Evolutionary conservation across 1,140 invertebrate genomes (phyloP).

Genomic region (Cylas formicarius): DNA sequence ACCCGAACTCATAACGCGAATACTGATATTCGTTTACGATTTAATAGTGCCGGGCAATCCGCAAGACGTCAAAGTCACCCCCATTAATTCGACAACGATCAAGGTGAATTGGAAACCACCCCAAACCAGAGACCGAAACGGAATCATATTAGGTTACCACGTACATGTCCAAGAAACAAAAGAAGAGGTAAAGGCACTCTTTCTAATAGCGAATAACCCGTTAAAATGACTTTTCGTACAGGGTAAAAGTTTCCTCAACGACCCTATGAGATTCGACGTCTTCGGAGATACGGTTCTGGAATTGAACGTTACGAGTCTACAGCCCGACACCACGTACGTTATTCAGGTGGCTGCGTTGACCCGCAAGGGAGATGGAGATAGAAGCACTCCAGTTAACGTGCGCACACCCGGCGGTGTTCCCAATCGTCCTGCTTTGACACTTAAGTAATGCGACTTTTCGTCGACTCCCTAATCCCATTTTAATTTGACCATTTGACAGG

Average conservation of each 20-base stretch:
- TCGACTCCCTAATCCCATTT: slow-evolving; percentile 6
- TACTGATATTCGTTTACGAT: slow-evolving; percentile 13
- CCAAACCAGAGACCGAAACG: slow-evolving; percentile 81
- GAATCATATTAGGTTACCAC: slow-evolving; percentile 94
- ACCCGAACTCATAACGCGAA: background rate
- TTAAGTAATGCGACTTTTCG: slow-evolving; percentile 57
- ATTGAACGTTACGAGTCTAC: slow-evolving; percentile 77
- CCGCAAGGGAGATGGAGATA: slow-evolving; percentile 87
- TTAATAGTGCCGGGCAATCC: slow-evolving; percentile 92
- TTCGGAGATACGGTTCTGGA: slow-evolving; percentile 68
- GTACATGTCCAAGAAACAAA: slow-evolving; percentile 89
- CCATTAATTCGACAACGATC: slow-evolving; percentile 89
- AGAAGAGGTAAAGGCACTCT: slow-evolving; percentile 74
- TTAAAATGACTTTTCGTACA: slow-evolving; percentile 42
- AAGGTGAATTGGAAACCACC: slow-evolving; percentile 89
- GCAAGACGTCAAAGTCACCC: slow-evolving; percentile 75
- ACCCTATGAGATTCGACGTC: slow-evolving; percentile 77
- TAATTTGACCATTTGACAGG: slow-evolving; percentile 45
- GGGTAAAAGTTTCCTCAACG: slow-evolving; percentile 73
- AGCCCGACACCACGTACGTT: slow-evolving; percentile 89
- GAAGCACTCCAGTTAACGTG: slow-evolving; percentile 73
- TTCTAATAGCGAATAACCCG: too few relatives aligned
- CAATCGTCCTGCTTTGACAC: slow-evolving; percentile 71
- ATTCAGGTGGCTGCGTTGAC: slow-evolving; percentile 90
- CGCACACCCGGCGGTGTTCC: slow-evolving; percentile 92